Base-by-base conservation (phyloP, 2,797 vertebrate species). In the Mareca penelope region DNA sequence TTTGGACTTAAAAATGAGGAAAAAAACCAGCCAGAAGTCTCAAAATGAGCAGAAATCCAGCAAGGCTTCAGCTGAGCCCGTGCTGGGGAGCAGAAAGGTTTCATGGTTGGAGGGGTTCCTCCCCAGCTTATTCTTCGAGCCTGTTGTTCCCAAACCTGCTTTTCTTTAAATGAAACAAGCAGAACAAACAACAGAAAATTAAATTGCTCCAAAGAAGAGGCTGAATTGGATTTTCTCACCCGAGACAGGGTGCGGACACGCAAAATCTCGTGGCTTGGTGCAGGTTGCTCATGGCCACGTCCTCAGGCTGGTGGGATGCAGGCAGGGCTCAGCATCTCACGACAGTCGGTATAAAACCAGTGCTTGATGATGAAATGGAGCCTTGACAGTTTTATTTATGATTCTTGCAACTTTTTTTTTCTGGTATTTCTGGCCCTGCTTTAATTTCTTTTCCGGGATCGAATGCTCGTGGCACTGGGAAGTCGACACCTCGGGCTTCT, bases 401-500 rank as follows among this genome's bases (percentile, higher is more conserved):
- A 39, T 88, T 78, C 55, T 55, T 44, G 64, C 17, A 12, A 35
- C 16, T n/a, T 68, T 90, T 52, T 65, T 42, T 44, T 44, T 18
- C 42, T 59, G 70, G 70, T 69, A 78, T 90, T 94, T 90, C 88
- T 93, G 82, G 59, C 79, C 60, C 83, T 78, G 10, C 80, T 78
- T 90, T 81, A n/a, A 46, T 94, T 81, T 93, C 90, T 93, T 80
- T 77, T 77, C 64, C 52, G 78, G 84, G 90, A 84, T 88, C 18
- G 2, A 69, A 73, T 81, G 90, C 65, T 90, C 65, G 13, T 80
- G 31, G 9, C 46, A 5, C 69, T 63, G 79, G 87, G 83, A 94
- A 94, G 90, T 68, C 59, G 93, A 88, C 80, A 93, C 83, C 88
- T 94, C 88, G 84, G 56, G 55, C 71, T 90, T 69, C 55, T 90